Evolutionary conservation across 2,113 vertebrate genomes (phyloP), one percentile per base, ranked within the genome.

Genomic region (Bubo bubo): DNA sequence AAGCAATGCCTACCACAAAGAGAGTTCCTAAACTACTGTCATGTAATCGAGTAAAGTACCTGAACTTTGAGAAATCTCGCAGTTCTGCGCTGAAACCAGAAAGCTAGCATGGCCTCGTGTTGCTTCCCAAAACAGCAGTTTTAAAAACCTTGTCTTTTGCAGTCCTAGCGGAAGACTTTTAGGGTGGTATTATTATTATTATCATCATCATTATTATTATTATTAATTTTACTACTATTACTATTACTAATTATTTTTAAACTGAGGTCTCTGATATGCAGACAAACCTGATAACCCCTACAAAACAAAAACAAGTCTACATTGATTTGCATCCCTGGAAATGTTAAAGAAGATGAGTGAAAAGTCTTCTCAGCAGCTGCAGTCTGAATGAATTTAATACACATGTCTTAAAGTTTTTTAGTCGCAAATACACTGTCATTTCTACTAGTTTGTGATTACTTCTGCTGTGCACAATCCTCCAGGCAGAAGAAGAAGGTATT

Each of bases 21-120:
- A 98, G 98, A 99, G 98, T 98, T 98, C 98, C 98, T 98, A 98
- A 98, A 98, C 97, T 98, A 98, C 98, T 98, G 98, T 97, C 98
- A 98, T 98, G 98, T 98, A 99, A 99, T 98, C 97, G 97, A 99
- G 98, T 98, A 98, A 99, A 99, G 98, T 97, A 98, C 97, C 98
- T 98, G 98, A 98, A 99, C 98, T 99, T 99, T 98, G 97, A 98
- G 98, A 98, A 97, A 98, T 97, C 97, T 97, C 27, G 24, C 88
- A 87, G 86, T 91, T 97, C 72, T 92, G 73, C 8, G 10, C 59
- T 37, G 90, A 96, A 97, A 92, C 94, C 58, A 75, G 80, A 63
- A 73, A 95, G 76, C 87, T 94, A 91, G 79, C 23, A 8, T 43
- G 52, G 71, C 77, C 91, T 93, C 60, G 8, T 39, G 27, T 16